Evolutionary conservation across 92 coral and sea anemone species (phyloP).

Genomic region (Metridium senile): DNA sequence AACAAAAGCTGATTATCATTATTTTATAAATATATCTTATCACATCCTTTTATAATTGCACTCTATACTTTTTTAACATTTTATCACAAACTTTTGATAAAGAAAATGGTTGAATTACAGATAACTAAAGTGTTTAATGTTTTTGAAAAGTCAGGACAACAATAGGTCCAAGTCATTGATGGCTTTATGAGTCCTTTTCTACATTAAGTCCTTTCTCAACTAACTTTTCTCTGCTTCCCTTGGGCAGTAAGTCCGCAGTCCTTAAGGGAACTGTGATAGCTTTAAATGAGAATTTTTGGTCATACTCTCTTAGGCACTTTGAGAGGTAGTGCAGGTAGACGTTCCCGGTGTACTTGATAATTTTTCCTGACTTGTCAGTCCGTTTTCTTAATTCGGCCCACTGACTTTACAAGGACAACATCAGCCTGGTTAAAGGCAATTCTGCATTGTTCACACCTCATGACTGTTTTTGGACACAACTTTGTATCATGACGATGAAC

Average conservation of each 20-base stretch:
- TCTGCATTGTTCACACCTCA: slow-evolving; percentile 65
- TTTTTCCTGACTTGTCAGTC: slow-evolving; percentile 59
- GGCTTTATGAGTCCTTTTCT: slow-evolving; percentile 20
- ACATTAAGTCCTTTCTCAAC: slow-evolving; percentile 47
- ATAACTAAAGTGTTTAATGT: no score
- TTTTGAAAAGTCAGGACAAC: no score
- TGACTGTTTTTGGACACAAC: slow-evolving; percentile 51
- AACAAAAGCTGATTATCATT: no score
- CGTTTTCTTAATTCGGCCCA: slow-evolving; percentile 46
- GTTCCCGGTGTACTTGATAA: slow-evolving; percentile 57
- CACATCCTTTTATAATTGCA: no score
- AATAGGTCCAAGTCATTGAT: no score
- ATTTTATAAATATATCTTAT: no score
- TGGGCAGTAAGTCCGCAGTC: slow-evolving; percentile 40
- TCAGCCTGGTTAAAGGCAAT: slow-evolving; percentile 40
- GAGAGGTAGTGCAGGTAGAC: slow-evolving; percentile 59
- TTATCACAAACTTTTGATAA: no score
- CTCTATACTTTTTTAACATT: no score
- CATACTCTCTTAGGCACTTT: slow-evolving; percentile 52
- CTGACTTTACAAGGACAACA: slow-evolving; percentile 47
- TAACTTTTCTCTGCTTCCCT: slow-evolving; percentile 44
- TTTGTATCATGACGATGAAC: slow-evolving; percentile 55
- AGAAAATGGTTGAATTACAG: no score
- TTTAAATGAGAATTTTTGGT: slow-evolving; percentile 42
- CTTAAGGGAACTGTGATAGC: slow-evolving; percentile 50